Base-by-base conservation (phyloP, 2,888 invertebrate species). In the Tachina fera region DNA sequence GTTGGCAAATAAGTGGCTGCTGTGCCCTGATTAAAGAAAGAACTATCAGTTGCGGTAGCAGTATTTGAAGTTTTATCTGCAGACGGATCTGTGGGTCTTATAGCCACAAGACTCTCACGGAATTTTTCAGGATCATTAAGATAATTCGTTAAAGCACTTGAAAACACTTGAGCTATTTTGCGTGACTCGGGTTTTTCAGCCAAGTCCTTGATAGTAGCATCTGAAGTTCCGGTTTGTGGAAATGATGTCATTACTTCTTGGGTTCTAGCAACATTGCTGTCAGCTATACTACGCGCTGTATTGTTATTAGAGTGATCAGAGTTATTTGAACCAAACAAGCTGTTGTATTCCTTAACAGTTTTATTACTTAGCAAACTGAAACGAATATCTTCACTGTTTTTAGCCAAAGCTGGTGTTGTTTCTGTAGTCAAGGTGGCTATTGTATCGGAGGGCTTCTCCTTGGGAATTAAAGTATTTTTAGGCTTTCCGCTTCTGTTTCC, bases 71-170 rank as follows among this genome's bases (percentile, higher is more conserved):
- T 87, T 83, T 93, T 93, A n/a, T 93, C 91, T 1, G 90, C 87
- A 19, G 96, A 94, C 0, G 96, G 96, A 88, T 96, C 96, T 0
- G 96, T 97, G 0, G 97, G 97, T 89, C 97, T 94, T 1, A 96
- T 96, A 87, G 96, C 95, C 9, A 96, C 95, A 22, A 97, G 91
- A 22, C 96, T 96, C 89, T 95, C 95, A 87, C 96, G 95, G 89
- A 97, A 97, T 74, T 95, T 95, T n/a, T 95, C 95, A 1, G 97
- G 97, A 91, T 97, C 96, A 91, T 97, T 96, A 6, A 97, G 93
- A 88, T 97, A 97, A 0, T 96, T 96, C 1, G 96, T 96, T 16
- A 97, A 92, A 0, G 97, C 97, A 89, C 96, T 95, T 0, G 97
- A 97, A 89, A 97, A 97, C 5, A 97, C 96, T 92, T 96, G 96